phyloP scores from a whole-genome alignment of 2,113 vertebrate genomes.

The Pantherophis guttatus region DNA sequence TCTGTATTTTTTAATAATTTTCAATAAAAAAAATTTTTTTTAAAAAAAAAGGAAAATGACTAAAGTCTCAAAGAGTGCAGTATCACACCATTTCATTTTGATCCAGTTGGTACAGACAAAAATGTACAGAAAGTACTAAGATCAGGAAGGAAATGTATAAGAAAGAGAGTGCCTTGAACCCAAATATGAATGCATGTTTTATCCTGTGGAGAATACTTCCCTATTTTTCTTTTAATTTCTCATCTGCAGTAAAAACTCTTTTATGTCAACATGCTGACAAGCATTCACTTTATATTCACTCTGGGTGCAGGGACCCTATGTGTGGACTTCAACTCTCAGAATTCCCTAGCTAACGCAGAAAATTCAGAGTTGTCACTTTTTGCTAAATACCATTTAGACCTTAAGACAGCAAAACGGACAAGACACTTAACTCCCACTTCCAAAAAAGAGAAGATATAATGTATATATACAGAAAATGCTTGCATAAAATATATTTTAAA shows the following conservation, averaged over 20 bases:
- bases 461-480: not conserved
- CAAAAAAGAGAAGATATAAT: not conserved
- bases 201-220: not conserved
- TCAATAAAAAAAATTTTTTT: no score
- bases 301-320: not conserved
- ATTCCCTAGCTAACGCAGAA: not conserved
- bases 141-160: not conserved
- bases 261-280: not conserved
- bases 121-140: not conserved
- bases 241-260: not conserved
- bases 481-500: not conserved
- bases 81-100: not conserved
- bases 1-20: no score
- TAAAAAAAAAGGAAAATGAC: no score
- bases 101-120: not conserved
- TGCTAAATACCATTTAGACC: not conserved
- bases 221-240: not conserved
- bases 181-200: not conserved
- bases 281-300: not conserved
- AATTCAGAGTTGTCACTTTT: not conserved
- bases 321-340: not conserved
- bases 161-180: not conserved
- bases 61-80: not conserved
- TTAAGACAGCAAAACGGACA: not conserved
- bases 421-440: not conserved